phyloP scores from a whole-genome alignment of 2,797 vertebrate species.

The Karalla daura region DNA sequence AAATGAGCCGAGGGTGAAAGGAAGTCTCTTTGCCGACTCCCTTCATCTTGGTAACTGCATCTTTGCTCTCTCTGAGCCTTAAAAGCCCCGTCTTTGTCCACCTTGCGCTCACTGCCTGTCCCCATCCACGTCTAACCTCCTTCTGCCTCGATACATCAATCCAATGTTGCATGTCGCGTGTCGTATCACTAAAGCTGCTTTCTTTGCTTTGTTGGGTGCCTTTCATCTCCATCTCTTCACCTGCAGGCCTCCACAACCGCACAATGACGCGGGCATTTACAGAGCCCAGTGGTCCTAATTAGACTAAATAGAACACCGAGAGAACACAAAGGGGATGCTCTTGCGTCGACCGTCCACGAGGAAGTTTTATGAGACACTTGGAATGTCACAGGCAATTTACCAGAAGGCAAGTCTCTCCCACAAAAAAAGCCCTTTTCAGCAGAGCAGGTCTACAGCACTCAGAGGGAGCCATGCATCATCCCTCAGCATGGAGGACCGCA shows the following conservation, averaged over 20 bases:
- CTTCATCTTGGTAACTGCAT: constrained; percentile 48
- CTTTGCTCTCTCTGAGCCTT: constrained; percentile 25
- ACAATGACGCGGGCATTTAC: constrained; percentile 54
- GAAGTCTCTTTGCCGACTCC: constrained; percentile 38
- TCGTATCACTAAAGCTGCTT: constrained; percentile 14
- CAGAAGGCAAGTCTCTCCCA: constrained; percentile 21
- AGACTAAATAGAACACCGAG: constrained; percentile 57
- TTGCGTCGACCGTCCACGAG: constrained; percentile 37
- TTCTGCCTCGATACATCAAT: constrained; percentile 35
- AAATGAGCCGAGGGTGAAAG: constrained; percentile 51
- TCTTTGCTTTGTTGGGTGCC: constrained; percentile 29
- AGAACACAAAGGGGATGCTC: constrained; percentile 46
- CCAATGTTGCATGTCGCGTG: constrained; percentile 19
- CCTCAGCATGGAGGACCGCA: neutral
- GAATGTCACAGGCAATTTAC: constrained; percentile 68
- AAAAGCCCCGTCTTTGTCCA: constrained; percentile 33
- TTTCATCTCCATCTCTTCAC: constrained; percentile 62
- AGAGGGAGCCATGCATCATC: constrained; percentile 55
- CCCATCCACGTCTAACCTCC: constrained; percentile 10
- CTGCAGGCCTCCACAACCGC: constrained; percentile 47
- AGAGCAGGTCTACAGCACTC: constrained; percentile 27
- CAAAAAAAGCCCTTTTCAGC: constrained; percentile 51
- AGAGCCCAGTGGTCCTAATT: constrained; percentile 70
- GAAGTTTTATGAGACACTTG: constrained; percentile 45
- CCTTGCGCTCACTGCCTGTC: constrained; percentile 31